Percentiles rank a stretch among this genome's conserved stretches.
Conservation (phyloP, 37 sponge, comb jelly and placozoan species). For the Oscarella lobularis region DNA sequence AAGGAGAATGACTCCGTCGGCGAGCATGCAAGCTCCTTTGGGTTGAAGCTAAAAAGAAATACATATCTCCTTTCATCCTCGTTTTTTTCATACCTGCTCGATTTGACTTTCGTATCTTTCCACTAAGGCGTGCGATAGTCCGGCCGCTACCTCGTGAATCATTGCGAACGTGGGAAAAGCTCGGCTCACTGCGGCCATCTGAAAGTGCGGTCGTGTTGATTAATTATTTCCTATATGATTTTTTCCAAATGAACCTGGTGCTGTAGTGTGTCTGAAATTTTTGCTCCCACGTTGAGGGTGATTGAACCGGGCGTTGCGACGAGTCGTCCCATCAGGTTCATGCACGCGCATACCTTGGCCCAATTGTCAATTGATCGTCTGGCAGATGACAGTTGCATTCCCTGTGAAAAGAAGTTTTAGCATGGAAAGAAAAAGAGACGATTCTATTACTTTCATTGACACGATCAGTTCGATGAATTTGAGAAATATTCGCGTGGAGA, state of each 20-base stretch:
- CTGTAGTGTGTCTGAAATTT: neutral
- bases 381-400: neutral
- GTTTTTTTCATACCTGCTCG: neutral
- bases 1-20: neutral
- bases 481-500: neutral
- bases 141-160: neutral
- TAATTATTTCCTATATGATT: no score
- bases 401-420: neutral
- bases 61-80: neutral
- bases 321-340: neutral
- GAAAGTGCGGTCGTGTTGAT: neutral
- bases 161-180: neutral
- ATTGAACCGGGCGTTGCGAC: neutral
- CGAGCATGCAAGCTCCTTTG: neutral
- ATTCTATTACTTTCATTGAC: neutral
- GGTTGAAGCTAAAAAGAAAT: neutral
- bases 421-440: neutral
- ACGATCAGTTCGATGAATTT: neutral
- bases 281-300: neutral
- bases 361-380: neutral
- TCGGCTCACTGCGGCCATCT: neutral
- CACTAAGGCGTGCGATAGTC: constrained; percentile 1
- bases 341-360: neutral
- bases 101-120: neutral
- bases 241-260: neutral